A percentile compares a stretch with the other conserved stretches of the same genome.
Conservation (phyloP, 2,888 invertebrate species). For the Polydrusus pterygomalis region DNA sequence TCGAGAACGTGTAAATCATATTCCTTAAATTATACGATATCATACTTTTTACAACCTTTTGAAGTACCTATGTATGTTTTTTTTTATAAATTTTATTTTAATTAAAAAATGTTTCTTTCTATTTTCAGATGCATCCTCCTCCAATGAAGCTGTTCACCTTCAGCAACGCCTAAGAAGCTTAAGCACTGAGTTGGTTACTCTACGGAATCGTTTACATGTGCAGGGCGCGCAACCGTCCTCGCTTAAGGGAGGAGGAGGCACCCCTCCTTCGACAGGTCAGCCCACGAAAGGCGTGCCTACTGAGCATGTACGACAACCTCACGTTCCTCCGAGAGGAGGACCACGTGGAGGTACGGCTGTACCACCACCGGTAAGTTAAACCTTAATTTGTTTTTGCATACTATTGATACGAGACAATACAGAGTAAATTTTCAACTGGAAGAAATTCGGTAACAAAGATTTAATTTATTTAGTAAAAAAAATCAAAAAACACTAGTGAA, state of each 20-base stretch:
- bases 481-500: no score
- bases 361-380: conserved; percentile 56
- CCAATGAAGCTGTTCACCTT: conserved; percentile 94
- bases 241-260: conserved; percentile 69
- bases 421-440: no score
- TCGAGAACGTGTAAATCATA: no score
- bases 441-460: no score
- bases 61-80: no score
- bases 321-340: conserved; percentile 68
- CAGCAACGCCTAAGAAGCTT: conserved; percentile 93
- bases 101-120: not conserved
- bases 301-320: conserved; percentile 68
- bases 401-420: no score
- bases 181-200: conserved; percentile 92
- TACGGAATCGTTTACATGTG: conserved; percentile 92
- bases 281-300: conserved; percentile 47
- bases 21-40: no score
- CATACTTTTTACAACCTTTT: no score
- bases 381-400: no score
- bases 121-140: conserved; percentile 91
- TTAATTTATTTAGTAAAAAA: no score
- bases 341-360: conserved; percentile 59
- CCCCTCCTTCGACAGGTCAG: conserved; percentile 46
- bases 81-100: no score
- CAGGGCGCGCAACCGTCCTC: conserved; percentile 74